phyloP scores from a whole-genome alignment of 2,888 invertebrate species.

The Ormia ochracea region DNA sequence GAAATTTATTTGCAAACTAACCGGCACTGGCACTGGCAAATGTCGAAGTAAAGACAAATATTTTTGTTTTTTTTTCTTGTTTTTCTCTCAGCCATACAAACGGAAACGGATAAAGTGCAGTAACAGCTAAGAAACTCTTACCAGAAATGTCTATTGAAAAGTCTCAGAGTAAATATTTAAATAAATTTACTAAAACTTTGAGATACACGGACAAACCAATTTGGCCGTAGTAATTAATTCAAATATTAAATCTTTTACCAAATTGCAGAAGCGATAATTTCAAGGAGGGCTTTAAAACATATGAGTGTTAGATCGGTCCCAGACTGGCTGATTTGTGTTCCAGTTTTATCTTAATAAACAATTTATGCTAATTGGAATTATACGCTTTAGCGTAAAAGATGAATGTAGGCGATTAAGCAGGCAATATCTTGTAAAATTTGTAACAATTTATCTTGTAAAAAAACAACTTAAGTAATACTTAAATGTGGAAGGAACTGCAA shows the following conservation, averaged over 20 bases:
- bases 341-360: slow-evolving; percentile 71
- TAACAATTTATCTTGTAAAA: slow-evolving; percentile 9
- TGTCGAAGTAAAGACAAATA: too few species aligned
- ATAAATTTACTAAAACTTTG: not conserved
- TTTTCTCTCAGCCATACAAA: not conserved
- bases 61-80: slow-evolving; percentile 24
- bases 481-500: not conserved
- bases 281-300: not conserved
- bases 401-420: slow-evolving; percentile 34
- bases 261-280: slow-evolving; percentile 9
- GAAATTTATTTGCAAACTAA: too few species aligned
- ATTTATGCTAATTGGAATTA: slow-evolving; percentile 69
- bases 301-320: not conserved
- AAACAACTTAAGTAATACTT: slow-evolving; percentile 18
- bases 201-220: not conserved
- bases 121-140: not conserved
- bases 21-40: too few species aligned
- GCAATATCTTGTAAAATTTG: slow-evolving; percentile 2
- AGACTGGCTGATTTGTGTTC: not conserved
- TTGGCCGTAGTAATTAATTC: slow-evolving; percentile 42
- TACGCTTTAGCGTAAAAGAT: slow-evolving; percentile 44
- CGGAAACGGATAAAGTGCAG: slow-evolving; percentile 33
- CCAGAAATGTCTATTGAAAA: not conserved
- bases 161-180: not conserved
- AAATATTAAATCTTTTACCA: slow-evolving; percentile 42